Evolutionary conservation across 2,113 vertebrate species (phyloP).

Genomic region (Echinops telfairi): DNA sequence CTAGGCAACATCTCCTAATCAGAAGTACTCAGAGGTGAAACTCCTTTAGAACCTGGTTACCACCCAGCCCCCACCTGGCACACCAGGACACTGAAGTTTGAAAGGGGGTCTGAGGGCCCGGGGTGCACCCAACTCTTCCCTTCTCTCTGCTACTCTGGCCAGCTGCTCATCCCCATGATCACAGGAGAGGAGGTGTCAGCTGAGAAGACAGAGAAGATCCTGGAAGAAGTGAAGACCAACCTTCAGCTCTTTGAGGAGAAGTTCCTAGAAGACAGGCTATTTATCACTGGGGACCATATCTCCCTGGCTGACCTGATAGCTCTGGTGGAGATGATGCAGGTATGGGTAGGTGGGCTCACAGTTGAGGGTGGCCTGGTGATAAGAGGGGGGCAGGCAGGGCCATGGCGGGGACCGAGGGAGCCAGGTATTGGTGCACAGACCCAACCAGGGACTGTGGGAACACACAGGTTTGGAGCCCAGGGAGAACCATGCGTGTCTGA

Average conservation of each 20-base stretch:
- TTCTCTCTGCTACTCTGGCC: not conserved
- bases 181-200: slow-evolving; percentile 85
- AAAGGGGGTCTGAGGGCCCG: not conserved
- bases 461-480: not conserved
- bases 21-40: not conserved
- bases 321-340: slow-evolving; percentile 93
- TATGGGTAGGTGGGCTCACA: slow-evolving; percentile 66
- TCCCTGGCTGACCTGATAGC: slow-evolving; percentile 93
- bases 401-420: not conserved
- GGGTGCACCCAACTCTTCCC: too few relatives aligned
- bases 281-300: slow-evolving; percentile 88
- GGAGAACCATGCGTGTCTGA: not conserved
- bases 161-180: slow-evolving; percentile 87
- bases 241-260: slow-evolving; percentile 88
- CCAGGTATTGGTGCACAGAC: not conserved
- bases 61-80: not conserved
- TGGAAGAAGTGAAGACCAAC: slow-evolving; percentile 84
- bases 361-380: not conserved
- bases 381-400: not conserved
- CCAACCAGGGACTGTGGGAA: not conserved
- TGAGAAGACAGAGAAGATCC: slow-evolving; percentile 85
- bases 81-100: not conserved
- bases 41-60: not conserved
- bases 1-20: not conserved
- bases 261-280: slow-evolving; percentile 89